Conservation (phyloP, 1,140 invertebrate genomes). For the Apis cerana region DNA sequence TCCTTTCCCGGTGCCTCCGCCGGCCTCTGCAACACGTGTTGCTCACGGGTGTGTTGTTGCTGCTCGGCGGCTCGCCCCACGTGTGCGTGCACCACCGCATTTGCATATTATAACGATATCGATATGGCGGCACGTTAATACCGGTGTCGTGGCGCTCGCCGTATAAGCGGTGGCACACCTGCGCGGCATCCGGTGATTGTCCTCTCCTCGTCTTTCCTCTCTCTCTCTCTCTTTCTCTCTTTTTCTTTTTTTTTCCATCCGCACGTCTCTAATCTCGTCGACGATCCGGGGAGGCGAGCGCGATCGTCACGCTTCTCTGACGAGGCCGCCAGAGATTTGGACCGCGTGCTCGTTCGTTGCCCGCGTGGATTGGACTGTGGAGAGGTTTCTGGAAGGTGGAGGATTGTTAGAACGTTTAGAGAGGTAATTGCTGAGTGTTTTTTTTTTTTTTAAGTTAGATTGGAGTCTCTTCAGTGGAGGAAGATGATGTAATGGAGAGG, state of each 20-base stretch:
- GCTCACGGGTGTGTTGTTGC: slow-evolving; percentile 9
- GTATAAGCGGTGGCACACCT: slow-evolving; percentile 63
- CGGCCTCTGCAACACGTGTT: slow-evolving; percentile 36
- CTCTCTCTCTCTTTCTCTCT: slow-evolving; percentile 6
- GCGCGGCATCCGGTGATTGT: slow-evolving; percentile 67
- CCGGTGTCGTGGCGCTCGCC: slow-evolving; percentile 57
- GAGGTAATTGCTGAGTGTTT: too few relatives aligned
- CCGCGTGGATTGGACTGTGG: neutral
- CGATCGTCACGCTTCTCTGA: slow-evolving; percentile 21
- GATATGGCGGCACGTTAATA: slow-evolving; percentile 66
- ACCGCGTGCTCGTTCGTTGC: neutral
- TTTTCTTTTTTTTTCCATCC: neutral
- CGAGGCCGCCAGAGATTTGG: neutral
- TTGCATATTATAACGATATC: slow-evolving; percentile 70
- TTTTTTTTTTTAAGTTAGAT: too few relatives aligned
- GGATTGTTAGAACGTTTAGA: too few relatives aligned
- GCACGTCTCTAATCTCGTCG: too few relatives aligned
- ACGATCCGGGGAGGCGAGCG: slow-evolving; percentile 14
- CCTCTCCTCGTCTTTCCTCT: slow-evolving; percentile 38
- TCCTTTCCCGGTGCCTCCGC: slow-evolving; percentile 39
- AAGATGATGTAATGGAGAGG: too few relatives aligned
- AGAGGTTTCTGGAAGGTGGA: neutral
- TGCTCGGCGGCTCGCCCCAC: neutral
- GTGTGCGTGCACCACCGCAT: slow-evolving; percentile 33
- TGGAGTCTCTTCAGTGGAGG: too few relatives aligned